Evolutionary conservation across 2,797 vertebrate species (phyloP).

Genomic region (Choloepus didactylus): DNA sequence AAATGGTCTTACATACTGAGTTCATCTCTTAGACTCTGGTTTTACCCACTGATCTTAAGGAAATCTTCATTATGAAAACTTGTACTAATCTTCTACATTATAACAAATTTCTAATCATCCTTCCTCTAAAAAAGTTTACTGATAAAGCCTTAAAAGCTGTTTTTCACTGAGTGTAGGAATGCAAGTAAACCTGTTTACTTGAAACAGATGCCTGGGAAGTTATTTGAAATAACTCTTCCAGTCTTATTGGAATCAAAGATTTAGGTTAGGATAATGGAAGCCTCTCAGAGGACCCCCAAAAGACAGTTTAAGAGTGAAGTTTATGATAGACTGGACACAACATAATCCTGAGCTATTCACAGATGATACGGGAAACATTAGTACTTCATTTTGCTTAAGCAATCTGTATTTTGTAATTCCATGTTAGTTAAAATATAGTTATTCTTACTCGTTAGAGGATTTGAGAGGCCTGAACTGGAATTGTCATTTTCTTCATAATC

Average conservation of each 20-base stretch:
- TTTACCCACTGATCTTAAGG: background rate
- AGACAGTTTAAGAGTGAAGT: background rate
- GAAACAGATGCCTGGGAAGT: background rate
- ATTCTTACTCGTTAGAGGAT: background rate
- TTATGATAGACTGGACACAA: background rate
- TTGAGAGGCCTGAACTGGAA: background rate
- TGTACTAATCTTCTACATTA: background rate
- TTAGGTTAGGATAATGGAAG: background rate
- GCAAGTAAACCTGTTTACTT: background rate
- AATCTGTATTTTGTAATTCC: background rate
- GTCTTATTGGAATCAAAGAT: background rate
- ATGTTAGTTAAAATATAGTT: background rate
- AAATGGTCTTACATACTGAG: background rate
- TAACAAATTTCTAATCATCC: background rate
- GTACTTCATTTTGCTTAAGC: background rate
- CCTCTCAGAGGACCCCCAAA: background rate
- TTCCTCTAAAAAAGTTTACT: background rate
- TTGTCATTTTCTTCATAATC: background rate
- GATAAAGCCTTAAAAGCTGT: background rate
- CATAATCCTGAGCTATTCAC: background rate
- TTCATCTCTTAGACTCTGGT: background rate
- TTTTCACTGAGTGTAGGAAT: background rate
- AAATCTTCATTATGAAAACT: background rate
- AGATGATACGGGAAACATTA: background rate
- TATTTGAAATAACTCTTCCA: constrained; percentile 20